A percentile compares a stretch with the other conserved stretches of the same genome.
phyloP scores from a whole-genome alignment of 2,797 vertebrate species.

The Halcyon chelicuti region DNA sequence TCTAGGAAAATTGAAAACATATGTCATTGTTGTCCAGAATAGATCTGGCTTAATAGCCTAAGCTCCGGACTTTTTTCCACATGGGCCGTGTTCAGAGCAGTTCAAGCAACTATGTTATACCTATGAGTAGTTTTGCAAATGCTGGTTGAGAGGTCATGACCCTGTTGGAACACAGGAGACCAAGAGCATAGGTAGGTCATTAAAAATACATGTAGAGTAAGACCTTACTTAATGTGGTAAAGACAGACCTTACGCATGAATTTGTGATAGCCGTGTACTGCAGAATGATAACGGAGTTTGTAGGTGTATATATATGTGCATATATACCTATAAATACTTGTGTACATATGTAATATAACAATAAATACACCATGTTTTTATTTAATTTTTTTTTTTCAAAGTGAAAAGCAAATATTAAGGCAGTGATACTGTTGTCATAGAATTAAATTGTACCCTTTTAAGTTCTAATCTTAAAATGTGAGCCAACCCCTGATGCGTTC shows the following conservation, averaged over 20 bases:
- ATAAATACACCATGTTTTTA: background rate
- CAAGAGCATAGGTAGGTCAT: background rate
- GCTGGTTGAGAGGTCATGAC: background rate
- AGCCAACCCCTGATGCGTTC: background rate
- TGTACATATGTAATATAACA: background rate
- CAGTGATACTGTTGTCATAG: background rate
- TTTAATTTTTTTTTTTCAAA: background rate
- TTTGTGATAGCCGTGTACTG: background rate
- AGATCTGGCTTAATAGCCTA: background rate
- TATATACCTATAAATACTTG: background rate
- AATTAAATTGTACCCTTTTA: background rate
- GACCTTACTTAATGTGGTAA: background rate
- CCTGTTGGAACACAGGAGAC: background rate
- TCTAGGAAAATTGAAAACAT: slow-evolving; percentile 52
- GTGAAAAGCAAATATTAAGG: background rate
- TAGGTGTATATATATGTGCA: background rate
- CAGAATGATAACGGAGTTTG: background rate
- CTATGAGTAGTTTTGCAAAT: background rate
- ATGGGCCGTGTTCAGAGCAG: background rate
- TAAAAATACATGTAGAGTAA: slow-evolving; percentile 9
- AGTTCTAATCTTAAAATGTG: background rate
- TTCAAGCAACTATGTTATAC: background rate
- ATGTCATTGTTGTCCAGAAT: slow-evolving; percentile 21
- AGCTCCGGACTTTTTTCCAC: background rate
- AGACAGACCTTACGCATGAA: background rate